phyloP scores from a whole-genome alignment of 1,140 invertebrate species.

The Hycleus cichorii region DNA sequence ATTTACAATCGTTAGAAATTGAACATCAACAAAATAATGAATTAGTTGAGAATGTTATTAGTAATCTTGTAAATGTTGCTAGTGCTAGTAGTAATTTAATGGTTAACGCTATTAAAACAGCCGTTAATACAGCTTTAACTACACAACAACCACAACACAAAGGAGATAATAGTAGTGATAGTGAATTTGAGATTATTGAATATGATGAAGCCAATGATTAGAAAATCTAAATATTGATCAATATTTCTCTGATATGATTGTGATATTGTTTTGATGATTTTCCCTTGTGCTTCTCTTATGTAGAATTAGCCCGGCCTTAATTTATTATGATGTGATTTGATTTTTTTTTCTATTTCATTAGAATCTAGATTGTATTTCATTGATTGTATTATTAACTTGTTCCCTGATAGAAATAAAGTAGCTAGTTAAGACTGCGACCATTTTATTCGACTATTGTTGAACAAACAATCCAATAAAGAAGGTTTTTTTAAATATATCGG shows the following conservation, averaged over 20 bases:
- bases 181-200: conserved; percentile 35
- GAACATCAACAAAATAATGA: background rate
- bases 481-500: too few relatives aligned
- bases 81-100: conserved; percentile 17
- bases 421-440: too few relatives aligned
- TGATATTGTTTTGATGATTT: conserved; percentile 14
- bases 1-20: conserved; percentile 1
- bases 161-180: conserved; percentile 28
- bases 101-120: conserved; percentile 14
- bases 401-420: too few relatives aligned
- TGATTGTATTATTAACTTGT: too few relatives aligned
- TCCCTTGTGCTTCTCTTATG: background rate
- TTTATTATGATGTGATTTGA: background rate
- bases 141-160: background rate
- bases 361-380: too few relatives aligned
- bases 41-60: conserved; percentile 5
- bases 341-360: too few relatives aligned
- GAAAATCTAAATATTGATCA: background rate
- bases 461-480: too few relatives aligned
- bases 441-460: too few relatives aligned
- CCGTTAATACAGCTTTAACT: background rate
- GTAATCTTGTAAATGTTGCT: conserved; percentile 13
- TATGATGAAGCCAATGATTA: conserved; percentile 21
- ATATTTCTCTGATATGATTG: background rate
- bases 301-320: background rate